Evolutionary conservation across 1,140 invertebrate species (phyloP), one percentile per base, ranked within the genome.

Genomic region (Lepidotrigona ventralis): DNA sequence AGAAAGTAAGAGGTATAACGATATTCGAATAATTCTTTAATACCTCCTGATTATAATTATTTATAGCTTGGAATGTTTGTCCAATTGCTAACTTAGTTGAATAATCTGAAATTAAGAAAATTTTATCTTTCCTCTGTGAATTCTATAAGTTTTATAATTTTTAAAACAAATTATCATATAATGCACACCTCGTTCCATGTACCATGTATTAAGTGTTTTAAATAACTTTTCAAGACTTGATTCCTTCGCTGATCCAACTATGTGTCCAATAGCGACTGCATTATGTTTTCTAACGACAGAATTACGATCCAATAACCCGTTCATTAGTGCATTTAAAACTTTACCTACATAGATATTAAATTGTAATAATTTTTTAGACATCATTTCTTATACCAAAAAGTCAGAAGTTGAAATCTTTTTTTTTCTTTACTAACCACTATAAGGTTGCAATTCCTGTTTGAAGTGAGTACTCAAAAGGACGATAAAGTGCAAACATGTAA

Each of bases 221-320:
- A 99, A 96, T 19, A 99, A 92, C 90, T 98, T 98, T 86, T 98
- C 97, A 70, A 98, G 95, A 90, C 97, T 98, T 86, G 96, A 96
- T 80, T 97, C 96, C 95, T 98, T 98, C n/a, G 97, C 97, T 83
- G 96, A 96, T 77, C 97, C 96, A 8, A 98, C 96, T n/a, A 99
- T 93, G 90, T 98, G 96, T 1, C 98, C 98, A 75, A 99, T 96
- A 23, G 97, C 96, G 72, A 95, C 95, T 0, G 98, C 97, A 92
- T 97, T 98, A 84, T 97, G 96, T 93, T 98, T 98, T 81, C 98
- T 95, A 6, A 99, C 96, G 1, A 96, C 96, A 2, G 95, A 93
- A 91, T 98, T 99, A 75, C 98, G 95, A 94, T 99, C 98, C 70
- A 96, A 96, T 54, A 98, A 94, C 23, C 97, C 98, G 89, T 96